A percentile compares a stretch with the other conserved stretches of the same genome.
Conservation (phyloP, 2,888 invertebrate genomes). For the Carpatolechia fugitivella region DNA sequence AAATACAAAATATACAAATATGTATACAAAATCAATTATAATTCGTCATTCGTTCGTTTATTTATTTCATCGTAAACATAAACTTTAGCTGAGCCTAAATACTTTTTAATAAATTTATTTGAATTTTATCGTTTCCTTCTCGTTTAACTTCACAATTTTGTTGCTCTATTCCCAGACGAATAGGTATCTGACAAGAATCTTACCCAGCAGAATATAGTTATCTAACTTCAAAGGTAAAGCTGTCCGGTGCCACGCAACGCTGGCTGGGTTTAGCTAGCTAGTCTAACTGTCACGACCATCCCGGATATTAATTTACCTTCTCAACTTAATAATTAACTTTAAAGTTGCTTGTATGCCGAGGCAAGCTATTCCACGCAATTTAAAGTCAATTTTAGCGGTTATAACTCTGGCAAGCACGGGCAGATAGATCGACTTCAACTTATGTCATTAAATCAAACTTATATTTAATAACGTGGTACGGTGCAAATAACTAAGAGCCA, state of each 20-base stretch:
- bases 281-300: conserved; percentile 38
- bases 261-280: conserved; percentile 18
- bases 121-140: too few relatives aligned
- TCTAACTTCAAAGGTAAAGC: background rate
- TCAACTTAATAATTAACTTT: conserved; percentile 68
- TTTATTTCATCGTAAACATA: too few relatives aligned
- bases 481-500: conserved; percentile 6
- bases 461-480: conserved; percentile 3
- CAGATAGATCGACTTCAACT: conserved; percentile 33
- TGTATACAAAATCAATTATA: too few relatives aligned
- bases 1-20: too few relatives aligned
- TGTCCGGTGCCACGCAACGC: background rate
- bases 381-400: conserved; percentile 55
- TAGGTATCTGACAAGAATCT: too few relatives aligned
- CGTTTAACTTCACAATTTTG: too few relatives aligned
- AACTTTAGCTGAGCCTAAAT: too few relatives aligned
- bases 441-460: conserved; percentile 29
- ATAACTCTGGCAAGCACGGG: conserved; percentile 43
- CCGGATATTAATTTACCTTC: conserved; percentile 63
- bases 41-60: too few relatives aligned
- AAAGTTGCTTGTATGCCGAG: conserved; percentile 57
- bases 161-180: too few relatives aligned
- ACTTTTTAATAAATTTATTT: too few relatives aligned
- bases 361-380: conserved; percentile 49
- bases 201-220: background rate